Percentiles rank a stretch among this genome's conserved stretches.
phyloP scores from a whole-genome alignment of 1,140 invertebrate species.

The Dinothrombium tinctorium region DNA sequence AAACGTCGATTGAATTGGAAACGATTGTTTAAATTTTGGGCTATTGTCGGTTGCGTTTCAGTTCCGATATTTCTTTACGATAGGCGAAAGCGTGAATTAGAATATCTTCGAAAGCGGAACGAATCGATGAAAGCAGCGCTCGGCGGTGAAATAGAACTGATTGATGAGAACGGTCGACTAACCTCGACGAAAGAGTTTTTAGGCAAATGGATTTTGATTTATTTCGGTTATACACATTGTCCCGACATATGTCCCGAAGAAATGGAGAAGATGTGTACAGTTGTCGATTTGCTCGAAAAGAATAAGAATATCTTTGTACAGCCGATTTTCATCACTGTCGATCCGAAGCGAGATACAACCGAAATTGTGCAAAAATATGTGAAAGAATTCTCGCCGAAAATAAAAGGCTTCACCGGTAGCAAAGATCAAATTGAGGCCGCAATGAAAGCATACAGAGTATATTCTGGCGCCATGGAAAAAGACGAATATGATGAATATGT shows the following conservation, averaged over 20 bases:
- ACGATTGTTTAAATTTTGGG: too few species aligned
- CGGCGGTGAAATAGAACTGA: too few species aligned
- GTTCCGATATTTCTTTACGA: too few species aligned
- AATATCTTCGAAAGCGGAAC: too few species aligned
- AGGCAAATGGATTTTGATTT: too few species aligned
- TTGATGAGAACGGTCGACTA: too few species aligned
- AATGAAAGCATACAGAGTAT: slow-evolving; percentile 80
- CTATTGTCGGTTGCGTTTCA: too few species aligned
- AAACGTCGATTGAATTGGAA: too few species aligned
- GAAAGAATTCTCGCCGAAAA: slow-evolving; percentile 74
- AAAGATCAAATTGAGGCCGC: slow-evolving; percentile 60
- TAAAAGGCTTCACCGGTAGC: slow-evolving; percentile 76
- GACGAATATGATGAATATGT: slow-evolving; percentile 88
- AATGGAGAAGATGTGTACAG: slow-evolving; percentile 66
- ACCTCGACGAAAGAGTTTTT: too few species aligned
- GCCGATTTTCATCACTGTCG: slow-evolving; percentile 92
- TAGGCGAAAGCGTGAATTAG: too few species aligned
- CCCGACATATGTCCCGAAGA: slow-evolving; percentile 98
- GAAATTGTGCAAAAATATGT: slow-evolving; percentile 63
- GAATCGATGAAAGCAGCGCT: too few species aligned
- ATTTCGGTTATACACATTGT: too few species aligned
- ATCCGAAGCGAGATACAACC: slow-evolving; percentile 72
- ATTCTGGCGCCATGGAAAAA: slow-evolving; percentile 78
- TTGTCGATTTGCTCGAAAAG: slow-evolving; percentile 10
- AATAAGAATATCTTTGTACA: slow-evolving; percentile 34